Evolutionary conservation across 64 coral and sea anemone species (phyloP).

Genomic region (Cladopsammia gracilis): DNA sequence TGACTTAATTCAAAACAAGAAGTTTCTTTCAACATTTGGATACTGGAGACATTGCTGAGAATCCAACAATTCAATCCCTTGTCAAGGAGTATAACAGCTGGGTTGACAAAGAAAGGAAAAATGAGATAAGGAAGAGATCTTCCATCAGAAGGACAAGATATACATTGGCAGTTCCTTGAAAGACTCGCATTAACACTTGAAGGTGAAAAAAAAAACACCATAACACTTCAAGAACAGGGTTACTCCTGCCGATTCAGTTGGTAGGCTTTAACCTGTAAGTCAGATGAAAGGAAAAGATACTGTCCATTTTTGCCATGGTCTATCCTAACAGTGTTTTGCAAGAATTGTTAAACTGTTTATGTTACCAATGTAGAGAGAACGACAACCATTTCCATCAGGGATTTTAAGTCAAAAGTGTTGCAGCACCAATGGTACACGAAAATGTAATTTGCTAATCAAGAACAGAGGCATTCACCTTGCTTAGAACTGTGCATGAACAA

Average conservation of each 20-base stretch:
- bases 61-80: neutral
- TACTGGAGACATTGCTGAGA: neutral
- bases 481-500: neutral
- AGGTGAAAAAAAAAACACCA: conserved; percentile 29
- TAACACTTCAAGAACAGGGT: neutral
- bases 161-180: conserved; percentile 7
- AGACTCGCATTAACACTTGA: neutral
- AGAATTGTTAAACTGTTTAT: neutral
- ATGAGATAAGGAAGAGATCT: conserved; percentile 3
- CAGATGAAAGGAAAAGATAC: neutral
- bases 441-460: neutral
- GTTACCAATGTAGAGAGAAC: conserved; percentile 3
- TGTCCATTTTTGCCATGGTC: neutral
- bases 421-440: conserved; percentile 6
- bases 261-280: neutral
- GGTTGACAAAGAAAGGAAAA: conserved; percentile 15
- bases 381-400: neutral
- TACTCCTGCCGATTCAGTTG: neutral
- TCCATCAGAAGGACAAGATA: conserved; percentile 4
- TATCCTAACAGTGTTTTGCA: neutral
- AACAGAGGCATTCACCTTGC: neutral
- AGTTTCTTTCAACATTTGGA: neutral
- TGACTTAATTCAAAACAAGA: conserved; percentile 10
- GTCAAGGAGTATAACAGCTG: conserved; percentile 6
- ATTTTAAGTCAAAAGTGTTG: neutral